A percentile compares a stretch with the other conserved stretches of the same genome.
phyloP scores from a whole-genome alignment of 1,140 invertebrate genomes.

The Berghia stephanieae region DNA sequence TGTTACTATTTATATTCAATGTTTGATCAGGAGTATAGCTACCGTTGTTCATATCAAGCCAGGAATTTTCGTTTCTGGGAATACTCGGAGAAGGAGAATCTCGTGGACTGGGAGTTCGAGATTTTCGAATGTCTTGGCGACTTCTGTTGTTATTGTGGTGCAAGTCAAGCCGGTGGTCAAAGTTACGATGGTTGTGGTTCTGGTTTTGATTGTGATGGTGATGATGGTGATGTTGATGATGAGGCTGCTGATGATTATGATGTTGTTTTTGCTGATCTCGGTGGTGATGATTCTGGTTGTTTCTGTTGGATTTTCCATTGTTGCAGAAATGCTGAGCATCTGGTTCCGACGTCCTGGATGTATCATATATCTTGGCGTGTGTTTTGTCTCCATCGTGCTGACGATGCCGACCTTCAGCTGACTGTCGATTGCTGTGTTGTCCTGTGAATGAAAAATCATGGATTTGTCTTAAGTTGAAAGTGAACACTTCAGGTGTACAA shows the following conservation, averaged over 20 bases:
- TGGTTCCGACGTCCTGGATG: not conserved
- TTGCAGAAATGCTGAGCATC: too few species aligned
- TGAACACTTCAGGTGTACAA: too few species aligned
- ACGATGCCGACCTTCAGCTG: not conserved
- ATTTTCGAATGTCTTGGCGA: too few species aligned
- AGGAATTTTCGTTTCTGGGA: too few species aligned
- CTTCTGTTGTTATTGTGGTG: not conserved
- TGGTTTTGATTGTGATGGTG: not conserved
- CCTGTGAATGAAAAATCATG: not conserved
- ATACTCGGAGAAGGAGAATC: too few species aligned
- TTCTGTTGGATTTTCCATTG: too few species aligned
- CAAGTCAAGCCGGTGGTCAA: not conserved
- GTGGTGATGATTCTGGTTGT: constrained; percentile 38
- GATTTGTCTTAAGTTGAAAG: too few species aligned
- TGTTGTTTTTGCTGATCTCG: not conserved
- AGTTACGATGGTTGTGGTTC: not conserved
- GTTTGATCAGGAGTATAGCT: too few species aligned
- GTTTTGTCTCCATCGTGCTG: not conserved
- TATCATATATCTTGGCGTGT: not conserved
- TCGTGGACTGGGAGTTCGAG: too few species aligned
- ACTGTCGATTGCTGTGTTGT: not conserved
- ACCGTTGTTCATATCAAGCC: too few species aligned
- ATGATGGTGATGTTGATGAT: not conserved
- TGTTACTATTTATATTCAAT: too few species aligned
- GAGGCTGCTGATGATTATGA: not conserved